Evolutionary conservation across 1,140 invertebrate species (phyloP).

Genomic region (Papilio helenus): DNA sequence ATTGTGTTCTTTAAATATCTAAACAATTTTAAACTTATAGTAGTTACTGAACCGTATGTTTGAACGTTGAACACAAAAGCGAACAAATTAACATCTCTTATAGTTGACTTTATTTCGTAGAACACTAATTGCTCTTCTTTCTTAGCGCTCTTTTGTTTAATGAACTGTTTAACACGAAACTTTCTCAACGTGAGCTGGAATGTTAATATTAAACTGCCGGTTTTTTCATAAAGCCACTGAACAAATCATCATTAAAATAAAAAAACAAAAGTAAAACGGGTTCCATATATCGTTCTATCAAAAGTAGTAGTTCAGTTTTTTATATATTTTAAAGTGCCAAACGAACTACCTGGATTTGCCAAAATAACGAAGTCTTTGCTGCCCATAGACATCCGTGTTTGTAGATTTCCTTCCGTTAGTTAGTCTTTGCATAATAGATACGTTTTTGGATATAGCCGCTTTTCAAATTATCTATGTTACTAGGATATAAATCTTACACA

Average conservation of each 20-base stretch:
- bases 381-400: too few species aligned
- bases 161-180: conserved; percentile 17
- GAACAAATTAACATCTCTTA: neutral
- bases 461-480: neutral
- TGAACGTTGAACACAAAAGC: neutral
- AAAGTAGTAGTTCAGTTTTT: neutral
- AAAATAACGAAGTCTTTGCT: too few species aligned
- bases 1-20: neutral
- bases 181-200: neutral
- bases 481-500: conserved; percentile 31
- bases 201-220: neutral
- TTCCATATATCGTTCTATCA: neutral
- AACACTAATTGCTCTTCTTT: conserved; percentile 4
- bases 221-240: neutral
- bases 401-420: too few species aligned
- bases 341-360: too few species aligned
- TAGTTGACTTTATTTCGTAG: conserved; percentile 6
- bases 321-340: too few species aligned
- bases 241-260: neutral
- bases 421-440: neutral
- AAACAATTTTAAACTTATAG: neutral
- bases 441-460: neutral
- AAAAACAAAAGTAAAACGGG: neutral
- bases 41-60: neutral
- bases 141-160: neutral